Percentiles rank a stretch among this genome's conserved stretches.
Conservation (phyloP, 53 echinoderm and acorn worm genomes). For the Temnopleurus reevesii region DNA sequence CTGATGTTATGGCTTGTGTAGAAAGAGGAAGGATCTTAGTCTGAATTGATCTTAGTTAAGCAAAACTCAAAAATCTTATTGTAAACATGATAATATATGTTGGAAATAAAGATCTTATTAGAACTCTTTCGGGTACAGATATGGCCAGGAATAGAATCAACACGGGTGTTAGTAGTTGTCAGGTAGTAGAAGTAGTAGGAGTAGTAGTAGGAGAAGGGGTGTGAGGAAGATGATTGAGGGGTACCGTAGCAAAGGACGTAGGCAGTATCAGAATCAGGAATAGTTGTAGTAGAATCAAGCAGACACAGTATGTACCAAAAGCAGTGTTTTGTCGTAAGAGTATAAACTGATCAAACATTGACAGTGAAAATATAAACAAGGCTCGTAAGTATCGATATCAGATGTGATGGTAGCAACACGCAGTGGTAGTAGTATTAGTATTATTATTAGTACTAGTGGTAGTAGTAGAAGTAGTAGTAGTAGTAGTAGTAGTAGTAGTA, state of each 20-base stretch:
- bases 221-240: neutral
- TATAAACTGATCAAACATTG: too few relatives aligned
- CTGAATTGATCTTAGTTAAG: too few relatives aligned
- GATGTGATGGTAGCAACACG: too few relatives aligned
- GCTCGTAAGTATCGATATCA: too few relatives aligned
- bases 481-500: neutral
- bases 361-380: neutral
- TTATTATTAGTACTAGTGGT: neutral
- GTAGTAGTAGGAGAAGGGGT: neutral
- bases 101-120: too few relatives aligned
- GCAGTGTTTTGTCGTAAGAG: neutral
- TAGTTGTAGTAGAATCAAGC: neutral
- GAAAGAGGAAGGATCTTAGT: too few relatives aligned
- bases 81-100: too few relatives aligned
- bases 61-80: too few relatives aligned
- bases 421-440: too few relatives aligned
- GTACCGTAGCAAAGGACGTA: neutral
- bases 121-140: too few relatives aligned
- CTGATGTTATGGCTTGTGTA: too few relatives aligned
- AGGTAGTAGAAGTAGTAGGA: neutral
- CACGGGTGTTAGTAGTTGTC: conserved; percentile 27
- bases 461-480: neutral
- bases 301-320: neutral
- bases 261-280: neutral
- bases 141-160: conserved; percentile 14